phyloP scores from a whole-genome alignment of 2,797 vertebrate genomes.

The Hozukius guyotensis region DNA sequence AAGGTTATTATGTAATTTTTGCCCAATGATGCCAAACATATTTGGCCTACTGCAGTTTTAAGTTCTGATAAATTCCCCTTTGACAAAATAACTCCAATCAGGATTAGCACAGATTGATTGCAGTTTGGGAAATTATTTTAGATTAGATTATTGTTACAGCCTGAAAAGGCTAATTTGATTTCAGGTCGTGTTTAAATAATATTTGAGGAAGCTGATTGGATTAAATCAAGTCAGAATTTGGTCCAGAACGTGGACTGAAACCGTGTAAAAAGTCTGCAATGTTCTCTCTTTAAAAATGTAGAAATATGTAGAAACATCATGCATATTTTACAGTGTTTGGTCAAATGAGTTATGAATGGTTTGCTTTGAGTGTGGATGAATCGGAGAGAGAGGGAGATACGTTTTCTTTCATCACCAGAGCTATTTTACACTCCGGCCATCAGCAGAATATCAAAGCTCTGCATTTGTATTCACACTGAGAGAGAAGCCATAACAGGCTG shows the following conservation, averaged over 20 bases:
- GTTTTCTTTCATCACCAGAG: constrained; percentile 65
- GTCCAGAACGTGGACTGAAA: not conserved
- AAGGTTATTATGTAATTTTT: no score
- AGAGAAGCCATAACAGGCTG: constrained; percentile 2
- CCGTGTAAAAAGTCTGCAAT: not conserved
- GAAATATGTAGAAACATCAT: constrained; percentile 31
- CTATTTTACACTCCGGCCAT: constrained; percentile 23
- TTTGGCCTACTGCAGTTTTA: not conserved
- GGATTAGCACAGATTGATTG: not conserved
- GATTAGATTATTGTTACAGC: not conserved
- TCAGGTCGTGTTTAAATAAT: not conserved
- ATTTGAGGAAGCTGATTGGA: constrained; percentile 9
- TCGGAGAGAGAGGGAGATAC: constrained; percentile 7
- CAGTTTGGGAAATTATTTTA: not conserved
- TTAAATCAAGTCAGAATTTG: not conserved
- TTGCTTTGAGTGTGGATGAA: constrained; percentile 39
- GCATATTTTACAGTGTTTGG: constrained; percentile 52
- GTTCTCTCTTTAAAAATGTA: constrained; percentile 5
- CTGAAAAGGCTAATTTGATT: not conserved
- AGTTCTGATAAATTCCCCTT: not conserved
- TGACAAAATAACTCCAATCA: not conserved
- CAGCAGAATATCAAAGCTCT: constrained; percentile 55
- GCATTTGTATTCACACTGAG: constrained; percentile 32
- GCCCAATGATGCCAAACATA: no score
- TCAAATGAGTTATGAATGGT: constrained; percentile 42